Percentiles rank a stretch among this genome's conserved stretches.
These are phyloP conservation scores for Benthosema pterotum DNA, from an alignment of 2,797 vertebrate genomes.

Conservation along the genomic window DNA sequence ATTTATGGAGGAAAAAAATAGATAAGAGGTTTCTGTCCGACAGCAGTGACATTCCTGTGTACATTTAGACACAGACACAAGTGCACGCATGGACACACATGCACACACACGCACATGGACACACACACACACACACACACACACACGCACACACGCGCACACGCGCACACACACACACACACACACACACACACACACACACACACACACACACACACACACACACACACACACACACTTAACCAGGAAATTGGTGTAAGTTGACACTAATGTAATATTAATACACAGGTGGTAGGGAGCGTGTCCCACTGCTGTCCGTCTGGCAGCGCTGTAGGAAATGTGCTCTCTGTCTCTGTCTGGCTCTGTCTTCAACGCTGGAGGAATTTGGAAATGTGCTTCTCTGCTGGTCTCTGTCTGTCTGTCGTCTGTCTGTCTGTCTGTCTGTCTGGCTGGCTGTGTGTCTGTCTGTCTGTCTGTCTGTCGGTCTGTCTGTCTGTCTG, in stretches of 20 bases:
- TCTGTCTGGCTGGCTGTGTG: constrained; percentile 77
- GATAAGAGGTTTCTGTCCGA: too few species aligned
- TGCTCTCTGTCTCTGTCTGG: constrained; percentile 8
- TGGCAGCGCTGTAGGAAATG: constrained; percentile 56
- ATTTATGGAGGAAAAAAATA: too few species aligned
- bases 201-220: constrained; percentile 16
- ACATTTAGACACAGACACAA: too few species aligned
- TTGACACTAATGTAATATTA: constrained; percentile 80
- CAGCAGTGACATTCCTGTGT: too few species aligned
- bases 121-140: neutral
- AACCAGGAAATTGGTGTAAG: constrained; percentile 75
- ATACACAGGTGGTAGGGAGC: constrained; percentile 75
- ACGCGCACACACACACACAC: neutral
- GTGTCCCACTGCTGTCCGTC: constrained; percentile 73
- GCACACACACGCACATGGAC: neutral
- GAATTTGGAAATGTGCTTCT: too few species aligned
- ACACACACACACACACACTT: constrained; percentile 47
- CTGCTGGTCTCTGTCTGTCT: constrained; percentile 40
- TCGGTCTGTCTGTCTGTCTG: constrained; percentile 13
- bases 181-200: constrained; percentile 11
- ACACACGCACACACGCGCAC: neutral
- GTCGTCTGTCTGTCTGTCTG: constrained; percentile 45
- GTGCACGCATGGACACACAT: neutral
- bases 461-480: too few species aligned
- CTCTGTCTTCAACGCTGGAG: constrained; percentile 38